Evolutionary conservation across 2,113 vertebrate species (phyloP).

Genomic region (Colinus virginianus): DNA sequence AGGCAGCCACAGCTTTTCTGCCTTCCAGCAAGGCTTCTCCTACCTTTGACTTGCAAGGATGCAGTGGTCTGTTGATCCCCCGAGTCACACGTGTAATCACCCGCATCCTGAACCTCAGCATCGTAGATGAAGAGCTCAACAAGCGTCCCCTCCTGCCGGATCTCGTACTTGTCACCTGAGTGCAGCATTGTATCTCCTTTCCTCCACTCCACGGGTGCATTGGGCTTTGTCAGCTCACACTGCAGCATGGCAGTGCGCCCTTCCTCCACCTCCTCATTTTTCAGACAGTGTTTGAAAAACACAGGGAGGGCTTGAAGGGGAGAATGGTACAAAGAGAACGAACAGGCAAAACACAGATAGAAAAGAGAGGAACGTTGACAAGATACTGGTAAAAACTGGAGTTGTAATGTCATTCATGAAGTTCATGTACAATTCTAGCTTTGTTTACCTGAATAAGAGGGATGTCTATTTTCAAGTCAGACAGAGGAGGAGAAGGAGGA

Average conservation of each 20-base stretch:
- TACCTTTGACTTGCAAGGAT: constrained; percentile 85
- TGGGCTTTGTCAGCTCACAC: constrained; percentile 84
- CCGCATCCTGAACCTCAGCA: constrained; percentile 77
- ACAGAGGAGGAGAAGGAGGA: neutral
- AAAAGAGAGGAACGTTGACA: neutral
- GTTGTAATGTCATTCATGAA: accelerated
- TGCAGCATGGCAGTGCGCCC: constrained; percentile 18
- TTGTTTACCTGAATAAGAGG: neutral
- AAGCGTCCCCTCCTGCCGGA: constrained; percentile 81
- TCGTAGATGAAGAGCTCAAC: constrained; percentile 81
- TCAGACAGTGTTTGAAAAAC: constrained; percentile 77
- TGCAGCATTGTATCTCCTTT: constrained; percentile 74
- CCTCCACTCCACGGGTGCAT: constrained; percentile 80
- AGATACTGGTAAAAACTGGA: neutral
- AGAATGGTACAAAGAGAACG: accelerated
- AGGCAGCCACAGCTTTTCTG: neutral
- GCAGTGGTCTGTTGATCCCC: constrained; percentile 83
- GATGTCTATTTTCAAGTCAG: neutral
- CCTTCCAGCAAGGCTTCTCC: neutral
- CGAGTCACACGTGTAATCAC: constrained; percentile 80
- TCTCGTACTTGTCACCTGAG: constrained; percentile 77
- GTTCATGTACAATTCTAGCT: accelerated
- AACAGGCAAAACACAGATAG: accelerated
- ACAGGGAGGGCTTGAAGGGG: constrained; percentile 13
- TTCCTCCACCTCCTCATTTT: constrained; percentile 68